Conservation (phyloP, 2,888 invertebrate species). For the Mantis religiosa region DNA sequence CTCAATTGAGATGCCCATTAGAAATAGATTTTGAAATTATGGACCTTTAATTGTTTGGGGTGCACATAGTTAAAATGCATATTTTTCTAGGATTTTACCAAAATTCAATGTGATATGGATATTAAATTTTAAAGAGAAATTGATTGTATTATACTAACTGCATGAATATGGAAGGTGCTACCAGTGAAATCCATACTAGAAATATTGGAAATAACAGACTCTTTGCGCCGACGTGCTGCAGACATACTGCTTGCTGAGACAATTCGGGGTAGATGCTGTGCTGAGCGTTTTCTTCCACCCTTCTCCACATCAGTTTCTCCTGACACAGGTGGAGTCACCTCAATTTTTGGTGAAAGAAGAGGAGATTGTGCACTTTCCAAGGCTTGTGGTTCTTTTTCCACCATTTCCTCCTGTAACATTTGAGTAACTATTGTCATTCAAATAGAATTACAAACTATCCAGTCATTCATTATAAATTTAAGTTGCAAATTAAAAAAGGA, state of each 20-base stretch:
- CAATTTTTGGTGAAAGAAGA: conserved; percentile 20
- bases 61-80: background rate
- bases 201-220: conserved; percentile 66
- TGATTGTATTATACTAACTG: conserved; percentile 40
- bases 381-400: background rate
- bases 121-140: background rate
- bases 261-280: conserved; percentile 16
- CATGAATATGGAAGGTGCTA: conserved; percentile 65
- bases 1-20: too few species aligned
- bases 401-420: background rate
- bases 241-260: conserved; percentile 19
- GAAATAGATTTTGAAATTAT: too few species aligned
- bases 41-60: too few species aligned
- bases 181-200: conserved; percentile 72
- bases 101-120: too few species aligned
- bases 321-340: background rate
- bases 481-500: too few species aligned
- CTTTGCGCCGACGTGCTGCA: conserved; percentile 52
- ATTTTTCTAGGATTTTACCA: too few species aligned
- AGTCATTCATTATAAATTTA: too few species aligned
- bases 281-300: conserved; percentile 1
- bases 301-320: background rate
- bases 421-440: background rate
- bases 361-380: background rate
- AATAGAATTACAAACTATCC: too few species aligned